These are phyloP conservation scores for Laothoe populi DNA, from an alignment of 2,888 invertebrate species.

Conservation along the genomic window DNA sequence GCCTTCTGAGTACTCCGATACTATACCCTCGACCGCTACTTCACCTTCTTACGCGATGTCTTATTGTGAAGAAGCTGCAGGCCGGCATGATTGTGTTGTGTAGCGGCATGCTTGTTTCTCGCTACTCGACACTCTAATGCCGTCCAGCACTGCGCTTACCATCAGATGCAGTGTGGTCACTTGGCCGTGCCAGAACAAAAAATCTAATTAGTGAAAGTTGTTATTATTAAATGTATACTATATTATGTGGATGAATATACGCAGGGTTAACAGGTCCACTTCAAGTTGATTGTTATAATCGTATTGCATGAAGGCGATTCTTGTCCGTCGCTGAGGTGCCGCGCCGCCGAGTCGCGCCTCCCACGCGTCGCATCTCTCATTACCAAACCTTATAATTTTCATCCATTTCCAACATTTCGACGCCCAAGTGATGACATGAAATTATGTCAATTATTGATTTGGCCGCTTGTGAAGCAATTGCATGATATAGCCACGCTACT, in stretches of 20 bases:
- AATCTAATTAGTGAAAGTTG: neutral
- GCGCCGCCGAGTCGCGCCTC: neutral
- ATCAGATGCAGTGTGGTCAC: no score
- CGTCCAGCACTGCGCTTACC: no score
- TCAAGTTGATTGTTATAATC: slow-evolving; percentile 52
- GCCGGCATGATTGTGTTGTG: no score
- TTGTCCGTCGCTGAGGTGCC: neutral
- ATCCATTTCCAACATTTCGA: slow-evolving; percentile 15
- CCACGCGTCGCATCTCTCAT: slow-evolving; percentile 14
- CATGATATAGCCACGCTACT: neutral
- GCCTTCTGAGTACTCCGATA: no score
- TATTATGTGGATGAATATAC: neutral
- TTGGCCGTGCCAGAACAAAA: no score
- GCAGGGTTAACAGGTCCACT: slow-evolving; percentile 39
- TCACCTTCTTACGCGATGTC: no score
- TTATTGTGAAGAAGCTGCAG: no score
- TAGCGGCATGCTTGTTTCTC: no score
- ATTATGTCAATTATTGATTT: neutral
- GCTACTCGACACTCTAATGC: no score
- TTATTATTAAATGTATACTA: neutral
- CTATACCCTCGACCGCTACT: no score
- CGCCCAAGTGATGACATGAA: no score
- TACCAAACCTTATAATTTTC: slow-evolving; percentile 20
- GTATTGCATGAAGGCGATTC: slow-evolving; percentile 14
- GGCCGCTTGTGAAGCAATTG: neutral